Conservation (phyloP, 2,113 vertebrate species). For the Tauraco erythrolophus region DNA sequence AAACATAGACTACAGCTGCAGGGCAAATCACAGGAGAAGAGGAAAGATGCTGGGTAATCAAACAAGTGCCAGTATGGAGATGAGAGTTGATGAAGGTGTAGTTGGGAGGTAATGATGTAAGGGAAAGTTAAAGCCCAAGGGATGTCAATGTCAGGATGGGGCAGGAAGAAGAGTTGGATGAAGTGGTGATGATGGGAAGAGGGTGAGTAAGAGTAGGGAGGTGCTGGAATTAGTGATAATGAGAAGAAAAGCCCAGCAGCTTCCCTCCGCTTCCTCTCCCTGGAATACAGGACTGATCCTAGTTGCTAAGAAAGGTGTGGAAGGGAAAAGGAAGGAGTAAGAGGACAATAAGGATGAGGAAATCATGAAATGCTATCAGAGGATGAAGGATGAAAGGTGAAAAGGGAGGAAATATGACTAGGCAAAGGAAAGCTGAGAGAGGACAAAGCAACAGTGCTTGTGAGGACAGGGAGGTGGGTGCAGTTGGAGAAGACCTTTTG, state of each 20-base stretch:
- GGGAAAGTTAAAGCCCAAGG: not conserved
- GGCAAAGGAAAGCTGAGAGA: not conserved
- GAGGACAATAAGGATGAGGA: not conserved
- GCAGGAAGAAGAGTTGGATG: not conserved
- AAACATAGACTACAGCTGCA: not conserved
- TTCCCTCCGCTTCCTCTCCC: not conserved
- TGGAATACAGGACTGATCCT: not conserved
- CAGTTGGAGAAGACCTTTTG: not conserved
- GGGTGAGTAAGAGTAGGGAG: not conserved
- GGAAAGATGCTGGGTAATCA: not conserved
- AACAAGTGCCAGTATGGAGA: not conserved
- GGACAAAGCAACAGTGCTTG: not conserved
- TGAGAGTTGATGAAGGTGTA: not conserved
- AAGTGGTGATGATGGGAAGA: not conserved
- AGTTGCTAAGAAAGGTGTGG: not conserved
- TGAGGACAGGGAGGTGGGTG: not conserved
- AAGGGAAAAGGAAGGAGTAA: not conserved
- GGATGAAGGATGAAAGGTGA: not conserved
- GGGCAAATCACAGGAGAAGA: not conserved
- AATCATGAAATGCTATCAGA: not conserved
- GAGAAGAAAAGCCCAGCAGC: not conserved
- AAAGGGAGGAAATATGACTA: not conserved
- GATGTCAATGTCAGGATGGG: not conserved
- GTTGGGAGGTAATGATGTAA: not conserved
- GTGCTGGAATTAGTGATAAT: not conserved